These are phyloP conservation scores for Colossoma macropomum DNA, from an alignment of 2,113 vertebrate genomes.

Conservation along the genomic window DNA sequence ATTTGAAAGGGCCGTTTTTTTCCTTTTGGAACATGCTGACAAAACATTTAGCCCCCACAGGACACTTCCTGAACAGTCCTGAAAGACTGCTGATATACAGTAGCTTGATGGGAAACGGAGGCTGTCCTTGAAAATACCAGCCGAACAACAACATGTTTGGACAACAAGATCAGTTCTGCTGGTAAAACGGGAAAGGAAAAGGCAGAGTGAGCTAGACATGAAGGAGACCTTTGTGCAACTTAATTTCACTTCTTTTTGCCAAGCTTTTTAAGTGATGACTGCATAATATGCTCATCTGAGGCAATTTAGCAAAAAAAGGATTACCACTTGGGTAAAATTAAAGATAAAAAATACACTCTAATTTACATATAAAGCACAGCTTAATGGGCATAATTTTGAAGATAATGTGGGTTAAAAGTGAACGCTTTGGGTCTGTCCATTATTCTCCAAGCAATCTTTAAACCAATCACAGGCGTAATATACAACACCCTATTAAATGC, in stretches of 20 bases:
- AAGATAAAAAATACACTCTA: background rate
- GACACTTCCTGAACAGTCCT: background rate
- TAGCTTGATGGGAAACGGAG: background rate
- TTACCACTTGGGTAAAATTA: background rate
- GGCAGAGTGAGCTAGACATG: background rate
- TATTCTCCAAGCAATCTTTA: background rate
- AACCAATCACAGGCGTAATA: background rate
- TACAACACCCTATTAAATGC: background rate
- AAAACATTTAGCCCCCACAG: background rate
- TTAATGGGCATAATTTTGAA: background rate
- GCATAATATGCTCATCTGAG: background rate
- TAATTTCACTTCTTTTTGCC: background rate
- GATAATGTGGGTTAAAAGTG: background rate
- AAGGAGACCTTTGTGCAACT: background rate
- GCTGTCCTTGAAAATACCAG: background rate
- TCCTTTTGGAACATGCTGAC: conserved; percentile 29
- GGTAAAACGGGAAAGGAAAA: background rate
- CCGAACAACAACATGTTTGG: background rate
- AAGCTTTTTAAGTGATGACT: background rate
- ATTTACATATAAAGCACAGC: conserved; percentile 1
- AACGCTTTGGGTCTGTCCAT: background rate
- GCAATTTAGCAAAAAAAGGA: conserved; percentile 14
- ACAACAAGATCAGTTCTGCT: background rate
- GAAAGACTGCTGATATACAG: background rate
- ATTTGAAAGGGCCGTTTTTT: conserved; percentile 29